Evolutionary conservation across 2,888 invertebrate species (phyloP).

Genomic region (Drosophila rubida): DNA sequence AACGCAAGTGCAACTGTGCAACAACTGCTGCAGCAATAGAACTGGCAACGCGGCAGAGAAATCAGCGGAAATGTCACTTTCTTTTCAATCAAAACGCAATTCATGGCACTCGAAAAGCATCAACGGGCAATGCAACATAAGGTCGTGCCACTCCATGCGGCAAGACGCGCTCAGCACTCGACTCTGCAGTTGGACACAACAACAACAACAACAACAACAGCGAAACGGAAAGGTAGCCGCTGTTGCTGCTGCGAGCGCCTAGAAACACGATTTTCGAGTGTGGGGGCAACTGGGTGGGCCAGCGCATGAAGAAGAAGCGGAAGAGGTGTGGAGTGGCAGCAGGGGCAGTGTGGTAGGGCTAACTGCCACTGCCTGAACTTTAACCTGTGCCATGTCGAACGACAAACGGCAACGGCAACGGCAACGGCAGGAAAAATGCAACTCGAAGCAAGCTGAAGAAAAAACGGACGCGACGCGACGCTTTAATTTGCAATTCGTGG

Average conservation of each 20-base stretch:
- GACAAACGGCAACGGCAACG: background rate
- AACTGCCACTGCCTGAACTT: conserved; percentile 73
- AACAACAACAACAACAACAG: conserved; percentile 24
- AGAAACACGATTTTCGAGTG: conserved; percentile 72
- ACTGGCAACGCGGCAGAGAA: conserved; percentile 51
- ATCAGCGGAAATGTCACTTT: conserved; percentile 80
- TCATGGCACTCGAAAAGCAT: conserved; percentile 72
- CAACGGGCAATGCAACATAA: conserved; percentile 48
- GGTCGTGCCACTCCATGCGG: conserved; percentile 60
- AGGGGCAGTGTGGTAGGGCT: conserved; percentile 17
- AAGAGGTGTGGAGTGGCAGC: background rate
- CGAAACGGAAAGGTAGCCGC: conserved; percentile 62
- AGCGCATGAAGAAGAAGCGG: background rate
- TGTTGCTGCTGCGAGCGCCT: conserved; percentile 14
- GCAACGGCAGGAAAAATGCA: conserved; percentile 14
- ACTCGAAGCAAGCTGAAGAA: no score
- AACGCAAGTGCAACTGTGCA: conserved; percentile 11
- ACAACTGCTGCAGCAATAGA: conserved; percentile 17
- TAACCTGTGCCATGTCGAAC: conserved; percentile 55
- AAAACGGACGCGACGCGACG: conserved; percentile 44
- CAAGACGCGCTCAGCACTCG: conserved; percentile 42
- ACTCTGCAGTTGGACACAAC: conserved; percentile 20
- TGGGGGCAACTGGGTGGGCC: conserved; percentile 50
- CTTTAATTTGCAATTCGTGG: conserved; percentile 83
- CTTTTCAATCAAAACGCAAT: conserved; percentile 81